Evolutionary conservation across 2,113 vertebrate genomes (phyloP).

Genomic region (Chlamydotis undulata): DNA sequence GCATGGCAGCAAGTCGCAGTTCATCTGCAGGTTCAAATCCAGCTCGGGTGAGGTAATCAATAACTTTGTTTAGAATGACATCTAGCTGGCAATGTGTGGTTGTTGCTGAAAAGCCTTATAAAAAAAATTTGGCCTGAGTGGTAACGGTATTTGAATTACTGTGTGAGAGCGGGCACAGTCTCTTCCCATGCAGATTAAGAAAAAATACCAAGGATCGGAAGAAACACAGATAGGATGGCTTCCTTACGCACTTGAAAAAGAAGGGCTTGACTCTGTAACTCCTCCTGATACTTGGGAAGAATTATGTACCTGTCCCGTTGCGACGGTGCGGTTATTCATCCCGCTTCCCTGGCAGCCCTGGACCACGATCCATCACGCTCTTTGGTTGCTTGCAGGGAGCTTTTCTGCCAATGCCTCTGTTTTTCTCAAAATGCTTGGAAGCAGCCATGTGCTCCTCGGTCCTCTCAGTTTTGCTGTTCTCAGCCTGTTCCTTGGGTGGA

Average conservation of each 20-base stretch:
- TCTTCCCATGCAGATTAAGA: background rate
- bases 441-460: accelerated
- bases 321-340: accelerated
- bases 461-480: background rate
- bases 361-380: accelerated
- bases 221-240: accelerated
- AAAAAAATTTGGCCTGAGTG: background rate
- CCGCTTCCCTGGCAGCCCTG: background rate
- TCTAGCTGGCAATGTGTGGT: slow-evolving; percentile 27
- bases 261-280: background rate
- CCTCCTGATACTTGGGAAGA: background rate
- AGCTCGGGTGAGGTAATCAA: slow-evolving; percentile 37
- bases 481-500: background rate
- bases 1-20: background rate
- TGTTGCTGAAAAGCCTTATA: background rate
- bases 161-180: background rate
- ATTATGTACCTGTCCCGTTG: accelerated
- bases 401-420: background rate
- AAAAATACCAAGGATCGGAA: background rate
- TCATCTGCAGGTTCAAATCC: slow-evolving; percentile 32
- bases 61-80: slow-evolving; percentile 65
- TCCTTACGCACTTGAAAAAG: background rate
- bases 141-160: background rate
- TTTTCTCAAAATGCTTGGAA: background rate
- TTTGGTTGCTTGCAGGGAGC: background rate